Conservation (phyloP, 2,797 vertebrate genomes). For the Coluber constrictor region DNA sequence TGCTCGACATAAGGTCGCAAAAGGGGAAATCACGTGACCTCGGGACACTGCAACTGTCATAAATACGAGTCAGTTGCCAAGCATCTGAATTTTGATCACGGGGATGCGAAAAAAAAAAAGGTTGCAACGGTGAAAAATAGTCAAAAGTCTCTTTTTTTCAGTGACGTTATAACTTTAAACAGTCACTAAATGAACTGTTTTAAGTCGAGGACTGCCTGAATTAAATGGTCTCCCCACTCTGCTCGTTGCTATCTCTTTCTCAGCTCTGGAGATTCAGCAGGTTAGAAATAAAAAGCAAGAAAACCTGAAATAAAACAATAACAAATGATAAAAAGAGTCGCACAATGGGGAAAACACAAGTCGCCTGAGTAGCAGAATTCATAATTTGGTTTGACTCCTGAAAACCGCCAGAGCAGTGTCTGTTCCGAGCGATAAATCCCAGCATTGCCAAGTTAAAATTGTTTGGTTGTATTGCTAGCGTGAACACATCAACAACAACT, state of each 20-base stretch:
- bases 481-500: conserved; percentile 42
- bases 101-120: too few relatives aligned
- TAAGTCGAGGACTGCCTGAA: not conserved
- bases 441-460: conserved; percentile 20
- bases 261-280: not conserved
- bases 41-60: too few relatives aligned
- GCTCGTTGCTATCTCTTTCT: not conserved
- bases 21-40: too few relatives aligned
- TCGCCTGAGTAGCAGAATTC: conserved; percentile 6
- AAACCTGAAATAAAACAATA: not conserved
- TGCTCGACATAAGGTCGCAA: too few relatives aligned
- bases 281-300: not conserved
- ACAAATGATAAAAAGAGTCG: not conserved
- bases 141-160: too few relatives aligned
- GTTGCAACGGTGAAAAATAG: too few relatives aligned
- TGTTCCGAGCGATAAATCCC: conserved; percentile 37
- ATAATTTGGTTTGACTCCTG: conserved; percentile 33
- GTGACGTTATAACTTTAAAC: not conserved
- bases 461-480: conserved; percentile 15
- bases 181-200: not conserved
- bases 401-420: conserved; percentile 28
- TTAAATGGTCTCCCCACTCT: not conserved
- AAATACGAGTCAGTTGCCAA: too few relatives aligned
- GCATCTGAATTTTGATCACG: too few relatives aligned
- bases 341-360: not conserved